These are phyloP conservation scores for Oplegnathus fasciatus DNA, from an alignment of 2,113 vertebrate genomes.

Conservation along the genomic window DNA sequence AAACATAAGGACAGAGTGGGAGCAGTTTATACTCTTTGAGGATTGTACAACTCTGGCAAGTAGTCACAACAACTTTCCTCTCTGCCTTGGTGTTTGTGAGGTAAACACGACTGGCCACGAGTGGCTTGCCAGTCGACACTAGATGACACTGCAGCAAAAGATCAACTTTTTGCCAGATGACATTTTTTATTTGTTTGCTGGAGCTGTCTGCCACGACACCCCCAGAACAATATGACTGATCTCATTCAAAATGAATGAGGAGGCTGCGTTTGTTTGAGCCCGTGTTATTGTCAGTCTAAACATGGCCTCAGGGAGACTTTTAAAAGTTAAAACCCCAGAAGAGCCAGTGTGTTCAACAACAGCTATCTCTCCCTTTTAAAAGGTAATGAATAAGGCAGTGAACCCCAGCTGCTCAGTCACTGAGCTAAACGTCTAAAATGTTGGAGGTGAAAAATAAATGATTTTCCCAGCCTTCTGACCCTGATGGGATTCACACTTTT, in stretches of 20 bases:
- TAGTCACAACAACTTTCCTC: not conserved
- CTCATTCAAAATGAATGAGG: conserved; percentile 49
- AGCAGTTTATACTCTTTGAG: not conserved
- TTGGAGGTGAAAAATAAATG: conserved; percentile 20
- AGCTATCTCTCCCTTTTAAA: conserved; percentile 8
- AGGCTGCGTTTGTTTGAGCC: not conserved
- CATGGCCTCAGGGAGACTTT: conserved; percentile 19
- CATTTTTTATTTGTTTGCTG: not conserved
- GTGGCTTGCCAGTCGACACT: not conserved
- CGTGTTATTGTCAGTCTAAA: conserved; percentile 24
- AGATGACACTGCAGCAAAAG: not conserved
- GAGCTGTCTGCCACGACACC: not conserved
- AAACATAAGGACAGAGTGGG: not conserved
- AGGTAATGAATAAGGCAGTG: conserved; percentile 23
- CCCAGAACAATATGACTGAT: not conserved
- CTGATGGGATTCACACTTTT: conserved; percentile 42
- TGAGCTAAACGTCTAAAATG: conserved; percentile 19
- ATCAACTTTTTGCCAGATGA: not conserved
- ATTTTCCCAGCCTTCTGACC: conserved; percentile 14
- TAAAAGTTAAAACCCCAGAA: conserved; percentile 26
- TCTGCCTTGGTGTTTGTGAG: not conserved
- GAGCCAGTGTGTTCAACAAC: not conserved
- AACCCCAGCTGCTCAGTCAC: conserved; percentile 42
- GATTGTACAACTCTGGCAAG: not conserved
- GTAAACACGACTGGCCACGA: not conserved